Evolutionary conservation across 2,113 vertebrate species (phyloP), one percentile per base, ranked within the genome.

Genomic region (Leptodactylus fuscus): DNA sequence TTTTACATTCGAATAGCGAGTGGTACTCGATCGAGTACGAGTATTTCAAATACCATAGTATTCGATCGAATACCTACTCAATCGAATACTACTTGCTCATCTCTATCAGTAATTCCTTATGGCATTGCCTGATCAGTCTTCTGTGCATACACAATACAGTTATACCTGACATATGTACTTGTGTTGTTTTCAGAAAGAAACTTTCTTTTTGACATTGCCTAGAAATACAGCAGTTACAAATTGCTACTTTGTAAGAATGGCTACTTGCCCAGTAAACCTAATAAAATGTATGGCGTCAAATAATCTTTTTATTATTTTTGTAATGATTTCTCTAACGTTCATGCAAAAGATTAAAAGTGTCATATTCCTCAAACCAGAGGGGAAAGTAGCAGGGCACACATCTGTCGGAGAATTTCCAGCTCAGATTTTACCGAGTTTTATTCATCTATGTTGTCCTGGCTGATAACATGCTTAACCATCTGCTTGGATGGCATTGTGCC

Each of bases 401-500:
- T 85, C 75, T 85, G 83, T 80, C 75, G 34, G 83, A 71, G 48
- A 78, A 79, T 53, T 71, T 83, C 53, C 81, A 83, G 69, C 49
- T 83, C 49, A 16, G 24, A 73, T 55, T 70, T 75, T 49, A 71
- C 75, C 67, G 67, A 53, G 60, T 70, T 71, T 32, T 71, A 55
- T 71, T 80, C 83, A 53, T 79, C 83, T 70, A 70, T 69, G 75
- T 85, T 79, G 60, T 36, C 69, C 53, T 70, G 83, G 62, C 76
- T 79, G 83, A 85, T 79, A 79, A 80, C 75, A 85, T 85, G 48
- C 75, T 71, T 79, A 53, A 51, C 83, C 83, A 85, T 85, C 83
- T 85, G 83, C 22, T 85, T 80, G 60, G 60, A 79, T 85, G 83
- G 75, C 83, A 71, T 22, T 80, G 44, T 79, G 83, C 83, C 83